Conservation (phyloP, 2,797 vertebrate species). For the Squalus acanthias region DNA sequence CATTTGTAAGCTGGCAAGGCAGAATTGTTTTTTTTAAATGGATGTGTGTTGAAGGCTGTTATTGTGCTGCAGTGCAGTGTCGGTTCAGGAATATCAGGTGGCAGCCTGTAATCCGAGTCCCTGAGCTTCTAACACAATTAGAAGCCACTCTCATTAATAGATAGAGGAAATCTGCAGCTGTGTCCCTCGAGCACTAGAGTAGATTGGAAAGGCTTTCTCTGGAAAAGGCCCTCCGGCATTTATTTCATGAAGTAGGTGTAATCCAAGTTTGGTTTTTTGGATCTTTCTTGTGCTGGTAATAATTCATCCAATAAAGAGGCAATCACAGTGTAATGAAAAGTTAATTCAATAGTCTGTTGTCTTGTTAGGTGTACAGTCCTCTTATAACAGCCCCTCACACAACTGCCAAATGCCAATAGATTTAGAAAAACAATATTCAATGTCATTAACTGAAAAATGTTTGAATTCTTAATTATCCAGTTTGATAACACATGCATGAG, state of each 20-base stretch:
- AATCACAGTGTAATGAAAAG: background rate
- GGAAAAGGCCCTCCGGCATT: background rate
- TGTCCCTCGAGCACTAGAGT: background rate
- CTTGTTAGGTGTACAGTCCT: background rate
- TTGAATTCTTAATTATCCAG: background rate
- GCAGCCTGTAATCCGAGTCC: background rate
- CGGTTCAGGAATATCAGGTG: background rate
- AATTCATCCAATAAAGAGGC: background rate
- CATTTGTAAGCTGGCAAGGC: background rate
- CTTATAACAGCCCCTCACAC: background rate
- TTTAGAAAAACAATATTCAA: background rate
- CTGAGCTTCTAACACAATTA: slow-evolving; percentile 5
- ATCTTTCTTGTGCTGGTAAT: background rate
- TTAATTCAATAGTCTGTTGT: background rate
- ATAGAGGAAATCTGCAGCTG: background rate
- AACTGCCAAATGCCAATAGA: background rate
- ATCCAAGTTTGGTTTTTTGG: background rate
- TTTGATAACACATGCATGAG: background rate
- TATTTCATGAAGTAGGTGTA: background rate
- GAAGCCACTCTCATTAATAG: background rate
- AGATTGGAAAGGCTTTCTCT: background rate
- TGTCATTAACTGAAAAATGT: background rate
- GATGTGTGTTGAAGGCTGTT: background rate
- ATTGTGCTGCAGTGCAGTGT: background rate
- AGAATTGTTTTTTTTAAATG: background rate